Conservation (phyloP, 2,888 invertebrate genomes). For the Orthosia cruda region DNA sequence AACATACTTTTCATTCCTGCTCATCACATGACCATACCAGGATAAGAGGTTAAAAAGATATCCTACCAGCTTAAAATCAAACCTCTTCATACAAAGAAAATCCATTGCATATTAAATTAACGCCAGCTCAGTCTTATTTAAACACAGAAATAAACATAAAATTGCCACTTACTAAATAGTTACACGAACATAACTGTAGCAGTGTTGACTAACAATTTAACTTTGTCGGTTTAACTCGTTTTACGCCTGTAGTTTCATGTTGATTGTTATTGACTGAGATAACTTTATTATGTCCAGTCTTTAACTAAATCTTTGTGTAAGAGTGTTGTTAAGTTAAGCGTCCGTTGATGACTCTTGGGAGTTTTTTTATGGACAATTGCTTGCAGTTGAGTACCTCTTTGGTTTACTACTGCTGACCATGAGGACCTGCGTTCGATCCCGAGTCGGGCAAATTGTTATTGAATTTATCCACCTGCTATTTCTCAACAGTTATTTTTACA, state of each 20-base stretch:
- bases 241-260: constrained; percentile 58
- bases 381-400: not conserved
- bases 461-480: too few relatives aligned
- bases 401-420: too few relatives aligned
- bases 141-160: constrained; percentile 40
- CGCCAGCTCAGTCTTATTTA: constrained; percentile 3
- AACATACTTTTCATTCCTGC: too few relatives aligned
- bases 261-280: constrained; percentile 65
- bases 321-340: constrained; percentile 14
- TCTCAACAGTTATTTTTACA: too few relatives aligned
- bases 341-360: not conserved
- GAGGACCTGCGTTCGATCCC: too few relatives aligned
- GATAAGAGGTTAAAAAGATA: not conserved
- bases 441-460: too few relatives aligned
- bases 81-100: not conserved
- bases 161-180: constrained; percentile 61
- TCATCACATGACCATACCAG: too few relatives aligned
- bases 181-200: constrained; percentile 38
- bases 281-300: constrained; percentile 60
- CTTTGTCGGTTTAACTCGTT: constrained; percentile 69
- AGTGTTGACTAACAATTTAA: constrained; percentile 71
- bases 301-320: constrained; percentile 49
- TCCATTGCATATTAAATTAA: constrained; percentile 4
- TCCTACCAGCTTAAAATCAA: not conserved
- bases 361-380: constrained; percentile 1